phyloP scores from a whole-genome alignment of 2,113 vertebrate genomes.

The Meleagris gallopavo region DNA sequence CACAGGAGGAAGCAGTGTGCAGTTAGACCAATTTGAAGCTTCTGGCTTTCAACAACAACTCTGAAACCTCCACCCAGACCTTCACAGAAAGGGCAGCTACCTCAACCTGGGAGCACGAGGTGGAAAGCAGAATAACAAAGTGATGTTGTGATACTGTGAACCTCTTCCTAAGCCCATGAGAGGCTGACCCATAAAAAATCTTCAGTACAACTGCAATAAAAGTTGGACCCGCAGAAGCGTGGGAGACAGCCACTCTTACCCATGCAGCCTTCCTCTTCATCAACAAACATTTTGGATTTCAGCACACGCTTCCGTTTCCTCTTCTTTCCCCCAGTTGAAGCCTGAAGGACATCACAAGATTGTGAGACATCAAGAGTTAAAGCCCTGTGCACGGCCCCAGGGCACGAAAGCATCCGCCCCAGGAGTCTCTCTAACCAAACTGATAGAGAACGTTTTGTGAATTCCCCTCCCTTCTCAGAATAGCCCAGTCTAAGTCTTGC shows the following conservation, averaged over 20 bases:
- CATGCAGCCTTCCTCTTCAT: slow-evolving; percentile 87
- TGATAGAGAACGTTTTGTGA: background rate
- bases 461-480: background rate
- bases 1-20: background rate
- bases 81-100: background rate
- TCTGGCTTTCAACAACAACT: background rate
- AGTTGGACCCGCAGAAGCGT: background rate
- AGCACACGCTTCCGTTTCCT: slow-evolving; percentile 89
- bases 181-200: background rate
- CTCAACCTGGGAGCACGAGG: background rate
- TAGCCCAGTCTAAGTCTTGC: background rate
- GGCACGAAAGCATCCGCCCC: background rate
- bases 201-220: background rate
- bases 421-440: background rate
- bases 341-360: slow-evolving; percentile 5
- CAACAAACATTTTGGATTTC: slow-evolving; percentile 86
- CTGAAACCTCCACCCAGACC: background rate
- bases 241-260: slow-evolving; percentile 77
- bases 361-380: background rate
- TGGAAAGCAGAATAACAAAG: background rate
- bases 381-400: accelerated
- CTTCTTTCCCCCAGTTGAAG: slow-evolving; percentile 69
- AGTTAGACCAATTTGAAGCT: background rate
- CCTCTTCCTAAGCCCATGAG: background rate
- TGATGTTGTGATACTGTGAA: background rate